Percentiles rank a stretch among this genome's conserved stretches.
Evolutionary conservation across 2,888 invertebrate species (phyloP).

Genomic region (Timema podura): DNA sequence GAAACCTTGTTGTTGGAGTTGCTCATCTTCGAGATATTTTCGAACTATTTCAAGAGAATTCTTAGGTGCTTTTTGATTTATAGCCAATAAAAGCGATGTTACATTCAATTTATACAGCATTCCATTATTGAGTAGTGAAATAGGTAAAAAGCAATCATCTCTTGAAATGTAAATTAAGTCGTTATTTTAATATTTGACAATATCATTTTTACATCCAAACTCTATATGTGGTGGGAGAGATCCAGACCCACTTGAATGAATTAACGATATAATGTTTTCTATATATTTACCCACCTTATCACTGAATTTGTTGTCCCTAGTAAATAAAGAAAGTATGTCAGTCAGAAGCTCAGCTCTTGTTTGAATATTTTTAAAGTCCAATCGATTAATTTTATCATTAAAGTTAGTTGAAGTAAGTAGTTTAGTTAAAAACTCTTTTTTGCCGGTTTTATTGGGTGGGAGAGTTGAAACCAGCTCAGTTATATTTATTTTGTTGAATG

Average conservation of each 20-base stretch:
- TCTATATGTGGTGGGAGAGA: slow-evolving; percentile 2
- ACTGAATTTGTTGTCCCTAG: background rate
- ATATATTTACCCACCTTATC: background rate
- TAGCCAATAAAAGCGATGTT: slow-evolving; percentile 10
- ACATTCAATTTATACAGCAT: slow-evolving; percentile 8
- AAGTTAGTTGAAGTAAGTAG: slow-evolving; percentile 1
- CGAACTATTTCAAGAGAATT: background rate
- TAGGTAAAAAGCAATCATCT: slow-evolving; percentile 12
- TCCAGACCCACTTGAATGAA: background rate
- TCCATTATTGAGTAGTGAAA: background rate
- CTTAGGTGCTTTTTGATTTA: slow-evolving; percentile 8
- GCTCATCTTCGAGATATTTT: slow-evolving; percentile 2
- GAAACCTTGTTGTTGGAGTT: slow-evolving; percentile 7
- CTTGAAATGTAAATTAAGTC: background rate
- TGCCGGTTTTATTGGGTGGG: background rate
- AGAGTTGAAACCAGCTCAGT: background rate
- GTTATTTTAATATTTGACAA: background rate
- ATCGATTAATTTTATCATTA: background rate
- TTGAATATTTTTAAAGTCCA: background rate
- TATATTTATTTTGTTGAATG: slow-evolving; percentile 6
- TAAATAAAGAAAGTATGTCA: background rate
- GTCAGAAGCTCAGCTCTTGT: slow-evolving; percentile 5
- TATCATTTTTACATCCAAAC: background rate
- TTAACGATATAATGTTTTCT: slow-evolving; percentile 1
- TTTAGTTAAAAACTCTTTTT: background rate